Evolutionary conservation across 2,888 invertebrate genomes (phyloP), one percentile per base, ranked within the genome.

Genomic region (Zygogramma bicolorata): DNA sequence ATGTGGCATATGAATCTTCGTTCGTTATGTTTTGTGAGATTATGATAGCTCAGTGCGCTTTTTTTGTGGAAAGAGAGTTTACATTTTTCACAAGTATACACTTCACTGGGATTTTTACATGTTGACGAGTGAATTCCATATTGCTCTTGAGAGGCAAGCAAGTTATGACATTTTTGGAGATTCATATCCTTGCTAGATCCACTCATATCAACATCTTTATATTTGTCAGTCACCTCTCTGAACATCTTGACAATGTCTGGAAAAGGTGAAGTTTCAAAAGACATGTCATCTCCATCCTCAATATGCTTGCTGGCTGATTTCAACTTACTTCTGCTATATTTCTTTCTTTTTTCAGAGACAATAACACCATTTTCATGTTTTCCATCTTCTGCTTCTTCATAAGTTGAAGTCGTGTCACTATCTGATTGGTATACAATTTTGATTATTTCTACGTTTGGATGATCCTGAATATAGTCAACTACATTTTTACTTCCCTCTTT

Each of bases 1-100:
- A 92, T 88, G 42, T 90, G 88, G 80, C 93, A 93, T 62, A 88
- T 85, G 81, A 90, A 90, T 75, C 88, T 84, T 73, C 84, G 86
- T 15, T 88, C 87, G 76, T 88, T 88, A 72, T 89, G 88, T 53
- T 87, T 87, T 10, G 74, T 69, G 10, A 60, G 38, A 65, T 73
- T 80, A 31, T 82, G 81, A 53, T 82, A 75, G n/a, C 70, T 68
- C 18, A 74, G 69, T 7, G 78, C 60, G 3, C 76, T 76, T 31
- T 65, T 76, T 8, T 73, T 76, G 18, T 70, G 77, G n/a, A 71
- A 65, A 20, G 70, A 38, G 6, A 66, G 42, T 13, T 79, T 77
- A 59, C 82, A 82, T 31, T 76, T 53, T 5, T 74, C 68, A 25
- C 71, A 71, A 3, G 58, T 40, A 27, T 53, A 40, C 2, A 60